Conservation (phyloP, 2,888 invertebrate genomes). For the Stenoptilia bipunctidactyla region DNA sequence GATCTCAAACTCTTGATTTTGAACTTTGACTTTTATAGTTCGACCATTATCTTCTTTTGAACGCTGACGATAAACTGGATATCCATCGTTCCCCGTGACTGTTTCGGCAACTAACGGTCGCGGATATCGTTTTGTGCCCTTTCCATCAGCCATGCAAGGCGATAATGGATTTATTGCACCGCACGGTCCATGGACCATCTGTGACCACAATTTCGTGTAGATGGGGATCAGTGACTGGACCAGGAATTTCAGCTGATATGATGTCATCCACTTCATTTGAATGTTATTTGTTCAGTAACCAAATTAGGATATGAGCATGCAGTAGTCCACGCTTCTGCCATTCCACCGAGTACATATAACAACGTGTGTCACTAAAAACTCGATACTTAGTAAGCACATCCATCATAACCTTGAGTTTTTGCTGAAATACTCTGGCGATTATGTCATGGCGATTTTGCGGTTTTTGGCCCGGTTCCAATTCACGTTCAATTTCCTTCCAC, state of each 20-base stretch:
- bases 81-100: no score
- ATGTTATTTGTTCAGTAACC: conserved; percentile 21
- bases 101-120: no score
- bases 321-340: conserved; percentile 15
- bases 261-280: conserved; percentile 15
- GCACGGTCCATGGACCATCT: conserved; percentile 46
- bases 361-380: conserved; percentile 11
- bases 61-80: no score
- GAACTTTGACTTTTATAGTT: no score
- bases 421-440: conserved; percentile 14
- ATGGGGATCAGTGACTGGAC: conserved; percentile 16
- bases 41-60: no score
- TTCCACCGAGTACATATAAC: no score
- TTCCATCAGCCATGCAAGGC: no score
- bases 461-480: conserved; percentile 10
- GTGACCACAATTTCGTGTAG: conserved; percentile 25
- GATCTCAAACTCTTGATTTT: no score
- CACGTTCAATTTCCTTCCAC: conserved; percentile 7
- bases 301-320: conserved; percentile 20
- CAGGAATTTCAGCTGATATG: conserved; percentile 17
- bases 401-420: no score
- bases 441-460: conserved; percentile 16
- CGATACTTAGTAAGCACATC: conserved; percentile 12
- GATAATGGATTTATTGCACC: no score
- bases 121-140: no score